Evolutionary conservation across 1,140 invertebrate species (phyloP), one percentile per base, ranked within the genome.

Genomic region (Tetragonula clypearis): DNA sequence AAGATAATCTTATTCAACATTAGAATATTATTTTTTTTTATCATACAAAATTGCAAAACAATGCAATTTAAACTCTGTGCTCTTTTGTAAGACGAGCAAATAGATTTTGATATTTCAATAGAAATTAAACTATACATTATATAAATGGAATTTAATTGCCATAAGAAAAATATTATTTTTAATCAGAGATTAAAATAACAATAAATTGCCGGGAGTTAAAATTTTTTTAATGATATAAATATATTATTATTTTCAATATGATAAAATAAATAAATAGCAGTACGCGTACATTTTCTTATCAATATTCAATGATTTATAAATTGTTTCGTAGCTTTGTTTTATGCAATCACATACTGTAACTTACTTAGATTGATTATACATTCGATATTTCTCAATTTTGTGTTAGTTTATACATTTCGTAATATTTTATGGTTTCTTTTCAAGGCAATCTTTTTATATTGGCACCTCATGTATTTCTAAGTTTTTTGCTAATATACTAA

Each of bases 401-500:
- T 65, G 30, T 17, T 56, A 76, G 11, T 71, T 80, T 58, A 58
- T 58, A 71, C 30, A 82, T 73, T 74, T 78, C 30, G 17, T 79
- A 71, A 78, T 56, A 12, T 55, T 15, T 71, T 53, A 49, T 53
- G 56, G 26, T 84, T 26, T 19, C 30, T 83, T 1, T 35, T 60
- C 82, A 84, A 84, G 75, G 82, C 74, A 84, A 71, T 84, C 53
- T 60, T 79, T 84, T 26, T 68, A 56, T 60, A 71, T 71, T 60
- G 82, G 68, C 82, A 84, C 75, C 65, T 19, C 41, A 12, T 26
- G n/a, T 78, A 69, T 26, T 71, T 79, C 26, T 79, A 79, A 56
- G 68, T 23, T 49, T 79, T n/a, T 19, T 79, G 55, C 65, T 77
- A 79, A 84, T 56, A 71, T 60, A 53, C 15, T 35, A 8, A 79